Base-by-base conservation (phyloP, 2,797 vertebrate species). In the Hozukius guyotensis region DNA sequence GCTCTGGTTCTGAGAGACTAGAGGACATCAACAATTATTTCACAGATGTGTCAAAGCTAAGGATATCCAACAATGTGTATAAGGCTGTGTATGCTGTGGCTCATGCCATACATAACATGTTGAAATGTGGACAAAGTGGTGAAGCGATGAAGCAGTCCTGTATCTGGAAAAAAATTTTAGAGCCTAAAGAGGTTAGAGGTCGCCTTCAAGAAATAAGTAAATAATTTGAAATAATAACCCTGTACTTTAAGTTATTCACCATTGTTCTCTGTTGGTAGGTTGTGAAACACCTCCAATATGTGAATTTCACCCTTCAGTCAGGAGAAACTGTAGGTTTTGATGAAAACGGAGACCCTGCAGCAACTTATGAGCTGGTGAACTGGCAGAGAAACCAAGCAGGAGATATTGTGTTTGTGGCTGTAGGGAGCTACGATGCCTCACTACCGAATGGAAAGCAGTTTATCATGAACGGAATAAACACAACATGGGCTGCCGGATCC, bases 61-160 rank as follows among this genome's bases (percentile, higher is more conserved):
- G 95, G 78, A 94, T 96, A 86, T 94, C 95, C 8, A 93, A 94
- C 80, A 96, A 95, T 75, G 95, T 96, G 29, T 96, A 96, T 46
- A 96, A 96, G 70, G 94, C 95, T 25, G 94, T 95, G 13, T 95
- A 96, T 72, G 93, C 94, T 67, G 88, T 94, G 67, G 95, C 94
- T 73, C 82, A 96, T 62, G 92, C 95, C 6, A 38, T 96, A 25
- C 91, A 94, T n/a, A 86, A 85, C 72, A 82, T 91, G 76, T 72
- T 96, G 27, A 83, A 75, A 57, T 95, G 95, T 81, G 82, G 74
- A 72, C 24, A 74, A 52, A 74, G n/a, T 22, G 56, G 70, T 46
- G 61, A 80, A 6, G 25, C 27, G 2, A 13, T 66, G 34, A 91
- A 88, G 68, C 71, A 71, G 16, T 78, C 67, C 4, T 95, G 93